phyloP scores from a whole-genome alignment of 2,888 invertebrate genomes.

The Spicauda simplicius region DNA sequence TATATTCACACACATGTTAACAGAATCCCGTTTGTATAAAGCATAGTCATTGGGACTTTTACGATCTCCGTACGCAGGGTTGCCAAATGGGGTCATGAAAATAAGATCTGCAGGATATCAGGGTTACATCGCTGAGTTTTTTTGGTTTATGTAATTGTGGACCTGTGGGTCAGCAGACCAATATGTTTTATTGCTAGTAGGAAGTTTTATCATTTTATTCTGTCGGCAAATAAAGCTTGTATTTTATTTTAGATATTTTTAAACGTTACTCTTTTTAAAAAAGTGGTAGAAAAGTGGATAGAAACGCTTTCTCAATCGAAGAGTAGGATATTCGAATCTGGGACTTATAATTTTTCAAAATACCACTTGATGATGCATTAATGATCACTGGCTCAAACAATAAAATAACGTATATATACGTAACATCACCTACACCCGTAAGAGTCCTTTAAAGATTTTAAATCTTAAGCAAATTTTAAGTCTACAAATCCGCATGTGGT shows the following conservation, averaged over 20 bases:
- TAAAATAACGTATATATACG: too few relatives aligned
- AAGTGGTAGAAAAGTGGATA: too few relatives aligned
- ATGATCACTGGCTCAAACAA: too few relatives aligned
- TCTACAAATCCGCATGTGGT: too few relatives aligned
- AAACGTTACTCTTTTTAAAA: background rate
- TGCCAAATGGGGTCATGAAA: conserved; percentile 74
- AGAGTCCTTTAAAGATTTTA: too few relatives aligned
- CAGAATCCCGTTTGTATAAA: conserved; percentile 55
- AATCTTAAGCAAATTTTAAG: too few relatives aligned
- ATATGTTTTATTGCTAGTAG: background rate
- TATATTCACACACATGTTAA: background rate
- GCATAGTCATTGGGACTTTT: conserved; percentile 59
- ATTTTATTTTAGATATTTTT: background rate
- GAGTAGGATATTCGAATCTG: too few relatives aligned
- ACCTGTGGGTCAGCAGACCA: conserved; percentile 1
- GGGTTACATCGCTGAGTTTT: conserved; percentile 13
- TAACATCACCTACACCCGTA: too few relatives aligned
- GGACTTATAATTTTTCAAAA: too few relatives aligned
- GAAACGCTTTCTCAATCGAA: too few relatives aligned
- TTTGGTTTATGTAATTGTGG: conserved; percentile 22
- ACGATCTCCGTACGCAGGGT: conserved; percentile 58
- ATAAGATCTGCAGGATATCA: conserved; percentile 51
- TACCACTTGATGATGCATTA: too few relatives aligned
- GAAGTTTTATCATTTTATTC: background rate
- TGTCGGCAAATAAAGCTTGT: background rate